Base-by-base conservation (phyloP, 2,888 invertebrate genomes). In the Volucella inflata region DNA sequence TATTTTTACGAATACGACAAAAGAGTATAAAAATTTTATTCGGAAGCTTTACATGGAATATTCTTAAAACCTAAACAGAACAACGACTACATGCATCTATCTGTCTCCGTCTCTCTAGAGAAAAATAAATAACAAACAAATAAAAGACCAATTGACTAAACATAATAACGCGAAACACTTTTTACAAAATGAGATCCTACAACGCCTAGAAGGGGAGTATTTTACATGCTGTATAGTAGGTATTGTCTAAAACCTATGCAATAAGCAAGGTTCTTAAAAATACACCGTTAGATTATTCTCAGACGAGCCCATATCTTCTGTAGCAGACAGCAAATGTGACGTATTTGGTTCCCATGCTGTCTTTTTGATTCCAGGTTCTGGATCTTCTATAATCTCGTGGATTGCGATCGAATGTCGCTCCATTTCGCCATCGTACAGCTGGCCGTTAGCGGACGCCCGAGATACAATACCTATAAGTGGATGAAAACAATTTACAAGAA, bases 231-330 rank as follows among this genome's bases (percentile, higher is more conserved):
- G 9, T n/a, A n/a, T n/a, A n/a, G n/a, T n/a, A n/a, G n/a, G n/a
- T n/a, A 30, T 42, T 40, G 50, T 14, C 14, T 17, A 50, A 17
- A 42, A 38, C 44, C 59, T 36, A 57, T 14, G 16, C 14, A 55
- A 3, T 14, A 11, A 42, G 2, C 14, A n/a, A 40, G n/a, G 17
- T 57, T 36, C 36, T 91, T 91, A 94, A 90, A 94, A 94, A 90
- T 94, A 94, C 77, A 94, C 94, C 57, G 94, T 94, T 88, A 94
- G 90, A 91, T 94, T 94, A 90, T 93, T 94, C 88, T 94, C 94
- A n/a, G 93, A 92, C 48, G 93, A 92, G 60, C 91, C 91, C 89
- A 92, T 90, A 68, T 90, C 89, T 75, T 91, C 92, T 6, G 90
- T 89, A 36, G 91, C 91, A 6, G 89, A 81, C 55, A 91, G 83